Conservation (phyloP, 2,113 vertebrate species). For the Plestiodon gilberti region DNA sequence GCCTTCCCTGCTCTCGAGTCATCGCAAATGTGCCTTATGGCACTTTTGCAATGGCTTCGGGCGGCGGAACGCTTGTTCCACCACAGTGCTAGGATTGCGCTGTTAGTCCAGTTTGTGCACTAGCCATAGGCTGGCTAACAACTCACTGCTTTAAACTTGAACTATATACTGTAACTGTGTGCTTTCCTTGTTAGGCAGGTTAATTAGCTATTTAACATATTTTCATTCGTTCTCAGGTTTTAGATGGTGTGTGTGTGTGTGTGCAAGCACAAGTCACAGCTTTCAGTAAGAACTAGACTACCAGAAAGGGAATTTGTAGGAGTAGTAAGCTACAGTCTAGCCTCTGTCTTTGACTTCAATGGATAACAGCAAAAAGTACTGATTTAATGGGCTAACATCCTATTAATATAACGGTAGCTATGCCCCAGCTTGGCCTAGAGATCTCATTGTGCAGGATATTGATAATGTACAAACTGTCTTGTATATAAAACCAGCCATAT, state of each 20-base stretch:
- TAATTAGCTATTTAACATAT: constrained; percentile 3
- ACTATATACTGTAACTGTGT: neutral
- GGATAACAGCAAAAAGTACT: neutral
- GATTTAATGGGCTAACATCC: neutral
- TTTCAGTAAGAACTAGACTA: neutral
- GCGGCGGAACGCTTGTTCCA: too few relatives aligned
- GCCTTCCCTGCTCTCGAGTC: too few relatives aligned
- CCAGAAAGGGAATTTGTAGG: neutral
- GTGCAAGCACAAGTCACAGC: neutral
- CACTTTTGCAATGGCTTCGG: too few relatives aligned
- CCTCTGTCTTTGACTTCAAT: neutral
- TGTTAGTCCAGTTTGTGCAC: neutral
- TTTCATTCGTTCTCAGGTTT: neutral
- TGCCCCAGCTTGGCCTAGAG: neutral
- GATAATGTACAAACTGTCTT: neutral
- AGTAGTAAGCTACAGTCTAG: neutral
- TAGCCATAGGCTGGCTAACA: neutral
- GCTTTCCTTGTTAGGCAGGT: neutral
- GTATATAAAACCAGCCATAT: neutral
- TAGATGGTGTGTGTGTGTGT: neutral
- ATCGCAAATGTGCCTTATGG: too few relatives aligned
- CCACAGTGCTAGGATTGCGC: too few relatives aligned
- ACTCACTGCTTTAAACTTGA: neutral
- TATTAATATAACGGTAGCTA: neutral
- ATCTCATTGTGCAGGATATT: neutral